Percentiles rank a stretch among this genome's conserved stretches.
Evolutionary conservation across 2,888 invertebrate genomes (phyloP).

Genomic region (Gerris lacustris): DNA sequence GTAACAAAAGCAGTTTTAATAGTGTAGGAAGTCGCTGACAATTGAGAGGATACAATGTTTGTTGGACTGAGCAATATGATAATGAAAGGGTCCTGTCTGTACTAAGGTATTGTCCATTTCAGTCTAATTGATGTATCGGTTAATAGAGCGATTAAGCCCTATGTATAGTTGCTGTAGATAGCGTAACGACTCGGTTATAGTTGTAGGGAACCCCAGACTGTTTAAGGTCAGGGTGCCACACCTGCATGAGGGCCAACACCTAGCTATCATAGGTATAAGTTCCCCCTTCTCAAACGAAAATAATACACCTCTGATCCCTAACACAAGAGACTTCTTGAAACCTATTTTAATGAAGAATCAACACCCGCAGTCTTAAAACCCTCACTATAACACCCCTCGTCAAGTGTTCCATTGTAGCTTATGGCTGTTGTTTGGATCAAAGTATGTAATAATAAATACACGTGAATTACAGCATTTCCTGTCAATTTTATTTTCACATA

Average conservation of each 20-base stretch:
- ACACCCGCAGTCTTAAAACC: too few species aligned
- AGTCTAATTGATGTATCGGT: neutral
- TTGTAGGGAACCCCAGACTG: too few species aligned
- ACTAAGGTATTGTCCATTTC: neutral
- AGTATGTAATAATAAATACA: too few species aligned
- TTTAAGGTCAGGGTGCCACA: neutral
- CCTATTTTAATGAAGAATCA: too few species aligned
- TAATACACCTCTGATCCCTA: too few species aligned
- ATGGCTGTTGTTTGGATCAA: too few species aligned
- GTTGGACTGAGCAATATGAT: neutral
- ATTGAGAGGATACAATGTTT: neutral
- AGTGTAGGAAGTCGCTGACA: neutral
- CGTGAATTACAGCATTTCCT: too few species aligned
- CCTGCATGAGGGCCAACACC: conserved; percentile 1
- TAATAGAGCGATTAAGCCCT: neutral
- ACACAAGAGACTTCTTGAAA: too few species aligned
- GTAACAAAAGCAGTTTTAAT: neutral
- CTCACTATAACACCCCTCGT: too few species aligned
- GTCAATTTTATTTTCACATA: too few species aligned
- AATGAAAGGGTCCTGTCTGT: neutral
- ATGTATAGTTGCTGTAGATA: neutral
- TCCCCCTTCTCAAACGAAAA: too few species aligned
- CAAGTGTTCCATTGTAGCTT: too few species aligned
- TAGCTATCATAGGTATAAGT: neutral
- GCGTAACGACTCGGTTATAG: neutral